Conservation (phyloP, 1,140 invertebrate genomes). For the Macrocentrus cingulum region DNA sequence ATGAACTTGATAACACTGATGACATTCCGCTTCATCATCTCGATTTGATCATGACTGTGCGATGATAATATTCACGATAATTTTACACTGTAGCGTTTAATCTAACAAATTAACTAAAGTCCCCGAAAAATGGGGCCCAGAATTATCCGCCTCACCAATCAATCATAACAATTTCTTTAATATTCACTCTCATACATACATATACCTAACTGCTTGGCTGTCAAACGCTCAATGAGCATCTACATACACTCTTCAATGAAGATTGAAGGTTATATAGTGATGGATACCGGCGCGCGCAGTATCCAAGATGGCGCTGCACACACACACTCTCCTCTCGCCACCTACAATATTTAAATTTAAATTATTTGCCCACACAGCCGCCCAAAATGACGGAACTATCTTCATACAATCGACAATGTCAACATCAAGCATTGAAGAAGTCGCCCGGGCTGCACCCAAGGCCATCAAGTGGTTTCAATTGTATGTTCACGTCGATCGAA, state of each 20-base stretch:
- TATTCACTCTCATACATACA: too few species aligned
- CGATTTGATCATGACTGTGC: slow-evolving; percentile 29
- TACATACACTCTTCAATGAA: too few species aligned
- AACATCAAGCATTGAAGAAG: slow-evolving; percentile 86
- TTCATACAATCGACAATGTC: slow-evolving; percentile 86
- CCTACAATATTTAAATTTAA: not conserved
- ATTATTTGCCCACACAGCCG: slow-evolving; percentile 64
- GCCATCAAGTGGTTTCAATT: slow-evolving; percentile 88
- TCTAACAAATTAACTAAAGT: too few species aligned
- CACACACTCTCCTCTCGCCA: not conserved
- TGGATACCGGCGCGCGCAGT: too few species aligned
- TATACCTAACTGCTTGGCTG: too few species aligned
- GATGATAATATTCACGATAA: slow-evolving; percentile 3
- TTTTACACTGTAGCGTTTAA: not conserved
- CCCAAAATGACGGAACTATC: slow-evolving; percentile 70
- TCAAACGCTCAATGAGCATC: too few species aligned
- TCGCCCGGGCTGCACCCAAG: slow-evolving; percentile 73
- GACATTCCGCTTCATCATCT: slow-evolving; percentile 54
- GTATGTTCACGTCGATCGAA: slow-evolving; percentile 83
- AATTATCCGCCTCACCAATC: too few species aligned
- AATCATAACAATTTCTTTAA: too few species aligned
- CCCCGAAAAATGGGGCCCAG: too few species aligned
- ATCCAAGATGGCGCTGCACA: too few species aligned
- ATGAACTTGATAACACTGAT: slow-evolving; percentile 56
- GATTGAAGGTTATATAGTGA: too few species aligned